phyloP scores from a whole-genome alignment of 2,888 invertebrate genomes.

The Tachystola acroxantha region DNA sequence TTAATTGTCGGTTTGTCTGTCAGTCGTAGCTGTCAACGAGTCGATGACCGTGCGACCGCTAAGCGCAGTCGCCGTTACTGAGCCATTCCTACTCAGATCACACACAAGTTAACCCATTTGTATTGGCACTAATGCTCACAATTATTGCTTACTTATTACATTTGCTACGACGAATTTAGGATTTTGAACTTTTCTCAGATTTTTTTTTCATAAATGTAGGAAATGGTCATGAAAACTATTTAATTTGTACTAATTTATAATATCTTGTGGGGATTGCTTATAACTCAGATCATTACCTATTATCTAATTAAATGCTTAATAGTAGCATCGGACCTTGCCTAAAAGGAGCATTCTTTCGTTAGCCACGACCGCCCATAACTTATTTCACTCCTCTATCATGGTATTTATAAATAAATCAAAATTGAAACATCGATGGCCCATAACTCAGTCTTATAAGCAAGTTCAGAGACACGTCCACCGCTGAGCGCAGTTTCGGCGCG shows the following conservation, averaged over 20 bases:
- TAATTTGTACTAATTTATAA: too few species aligned
- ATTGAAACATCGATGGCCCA: not conserved
- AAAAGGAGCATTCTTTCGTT: too few species aligned
- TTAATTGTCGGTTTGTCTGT: conserved; percentile 40
- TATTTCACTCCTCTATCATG: conserved; percentile 24
- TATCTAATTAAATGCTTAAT: too few species aligned
- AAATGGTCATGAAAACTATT: too few species aligned
- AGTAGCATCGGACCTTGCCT: too few species aligned
- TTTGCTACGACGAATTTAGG: too few species aligned
- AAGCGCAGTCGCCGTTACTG: conserved; percentile 32
- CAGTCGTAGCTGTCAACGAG: conserved; percentile 26
- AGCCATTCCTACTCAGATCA: conserved; percentile 3
- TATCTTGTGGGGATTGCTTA: too few species aligned
- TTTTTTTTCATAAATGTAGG: too few species aligned
- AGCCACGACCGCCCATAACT: conserved; percentile 24
- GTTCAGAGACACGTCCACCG: conserved; percentile 14
- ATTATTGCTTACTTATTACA: too few species aligned
- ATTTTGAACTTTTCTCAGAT: too few species aligned
- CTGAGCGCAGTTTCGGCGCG: conserved; percentile 19
- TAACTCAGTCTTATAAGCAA: not conserved
- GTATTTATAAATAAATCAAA: not conserved
- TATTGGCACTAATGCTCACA: too few species aligned
- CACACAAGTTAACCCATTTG: not conserved
- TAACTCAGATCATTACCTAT: too few species aligned
- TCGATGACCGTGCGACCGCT: conserved; percentile 63